Percentiles rank a stretch among this genome's conserved stretches.
Evolutionary conservation across 2,888 invertebrate genomes (phyloP).

Genomic region (Leucophenga montana): DNA sequence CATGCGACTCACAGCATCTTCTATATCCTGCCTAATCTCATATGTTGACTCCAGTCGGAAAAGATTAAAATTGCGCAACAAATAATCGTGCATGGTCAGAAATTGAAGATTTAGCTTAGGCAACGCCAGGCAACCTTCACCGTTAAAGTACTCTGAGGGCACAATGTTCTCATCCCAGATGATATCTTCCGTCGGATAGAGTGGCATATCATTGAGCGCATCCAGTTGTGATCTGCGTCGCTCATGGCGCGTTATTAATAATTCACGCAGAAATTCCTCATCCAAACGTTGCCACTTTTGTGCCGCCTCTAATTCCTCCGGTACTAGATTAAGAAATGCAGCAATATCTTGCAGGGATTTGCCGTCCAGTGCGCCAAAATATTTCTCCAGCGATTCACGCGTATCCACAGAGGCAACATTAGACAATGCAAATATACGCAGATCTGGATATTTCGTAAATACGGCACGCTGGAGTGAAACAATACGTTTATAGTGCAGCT

Average conservation of each 20-base stretch:
- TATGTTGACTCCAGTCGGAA: constrained; percentile 96
- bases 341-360: constrained; percentile 89
- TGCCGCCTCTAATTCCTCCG: constrained; percentile 81
- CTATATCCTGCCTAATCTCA: constrained; percentile 98
- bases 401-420: constrained; percentile 98
- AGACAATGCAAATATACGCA: constrained; percentile 89
- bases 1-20: constrained; percentile 95
- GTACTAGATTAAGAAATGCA: constrained; percentile 89
- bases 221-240: constrained; percentile 92
- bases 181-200: constrained; percentile 97
- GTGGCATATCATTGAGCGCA: constrained; percentile 96
- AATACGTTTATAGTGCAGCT: constrained; percentile 93
- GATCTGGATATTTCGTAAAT: constrained; percentile 91
- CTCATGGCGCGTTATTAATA: constrained; percentile 90
- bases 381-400: constrained; percentile 81
- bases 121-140: constrained; percentile 94
- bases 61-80: constrained; percentile 96
- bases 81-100: constrained; percentile 97
- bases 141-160: constrained; percentile 96
- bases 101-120: constrained; percentile 99
- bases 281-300: constrained; percentile 83
- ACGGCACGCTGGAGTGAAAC: constrained; percentile 95
- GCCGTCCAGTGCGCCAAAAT: constrained; percentile 83
- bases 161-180: constrained; percentile 99
- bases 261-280: constrained; percentile 86